Conservation (phyloP, 2,888 invertebrate species). For the Rhimphoctona megacephalus region DNA sequence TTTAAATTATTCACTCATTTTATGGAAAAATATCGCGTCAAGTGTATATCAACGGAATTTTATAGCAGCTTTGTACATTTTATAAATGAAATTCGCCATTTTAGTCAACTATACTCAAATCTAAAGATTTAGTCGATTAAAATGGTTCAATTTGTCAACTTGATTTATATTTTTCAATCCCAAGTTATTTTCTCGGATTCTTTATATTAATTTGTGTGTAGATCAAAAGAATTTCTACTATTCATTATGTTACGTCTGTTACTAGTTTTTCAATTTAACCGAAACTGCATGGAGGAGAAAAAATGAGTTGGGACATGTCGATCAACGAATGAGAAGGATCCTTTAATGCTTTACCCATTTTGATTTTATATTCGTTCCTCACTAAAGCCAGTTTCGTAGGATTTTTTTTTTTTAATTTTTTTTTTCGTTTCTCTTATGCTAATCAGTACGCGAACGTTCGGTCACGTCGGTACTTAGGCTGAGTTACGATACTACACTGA, state of each 20-base stretch:
- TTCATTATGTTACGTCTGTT: background rate
- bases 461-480: slow-evolving; percentile 59
- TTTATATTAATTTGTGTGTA: background rate
- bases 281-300: background rate
- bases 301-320: slow-evolving; percentile 20
- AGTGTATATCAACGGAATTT: no score
- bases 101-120: no score
- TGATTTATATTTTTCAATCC: no score
- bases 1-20: background rate
- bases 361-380: slow-evolving; percentile 27
- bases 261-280: background rate
- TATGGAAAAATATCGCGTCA: background rate
- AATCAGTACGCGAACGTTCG: slow-evolving; percentile 47
- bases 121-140: no score
- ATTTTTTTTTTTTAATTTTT: slow-evolving; percentile 1
- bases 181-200: no score
- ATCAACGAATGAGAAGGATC: slow-evolving; percentile 42
- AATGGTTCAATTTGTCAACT: no score
- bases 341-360: slow-evolving; percentile 32
- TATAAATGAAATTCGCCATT: no score
- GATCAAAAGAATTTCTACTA: background rate
- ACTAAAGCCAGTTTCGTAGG: slow-evolving; percentile 13
- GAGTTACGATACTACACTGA: slow-evolving; percentile 58
- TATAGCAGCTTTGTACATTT: background rate
- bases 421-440: slow-evolving; percentile 49